A percentile compares a stretch with the other conserved stretches of the same genome.
These are phyloP conservation scores for Isoperla grammatica DNA, from an alignment of 2,888 invertebrate genomes.

Conservation along the genomic window DNA sequence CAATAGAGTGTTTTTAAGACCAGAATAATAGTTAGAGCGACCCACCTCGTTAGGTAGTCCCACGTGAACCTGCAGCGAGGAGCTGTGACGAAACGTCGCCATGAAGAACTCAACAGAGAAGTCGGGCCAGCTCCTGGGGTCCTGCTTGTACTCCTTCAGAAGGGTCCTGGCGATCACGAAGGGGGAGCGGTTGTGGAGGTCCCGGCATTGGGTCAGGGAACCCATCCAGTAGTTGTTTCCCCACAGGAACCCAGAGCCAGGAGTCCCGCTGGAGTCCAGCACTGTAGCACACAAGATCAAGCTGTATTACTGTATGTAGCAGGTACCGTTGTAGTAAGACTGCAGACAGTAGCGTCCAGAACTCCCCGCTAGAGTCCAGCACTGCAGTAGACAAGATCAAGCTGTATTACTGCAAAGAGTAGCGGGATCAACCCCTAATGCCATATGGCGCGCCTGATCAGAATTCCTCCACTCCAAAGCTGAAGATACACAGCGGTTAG, in stretches of 20 bases:
- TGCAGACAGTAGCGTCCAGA: no score
- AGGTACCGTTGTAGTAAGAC: background rate
- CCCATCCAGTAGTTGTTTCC: slow-evolving; percentile 83
- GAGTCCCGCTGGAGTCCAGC: slow-evolving; percentile 73
- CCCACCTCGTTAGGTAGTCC: slow-evolving; percentile 43
- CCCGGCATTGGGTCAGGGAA: slow-evolving; percentile 61
- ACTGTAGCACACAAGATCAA: slow-evolving; percentile 48
- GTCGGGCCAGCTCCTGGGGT: slow-evolving; percentile 38
- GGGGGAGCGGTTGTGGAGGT: slow-evolving; percentile 47
- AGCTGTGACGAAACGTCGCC: slow-evolving; percentile 44
- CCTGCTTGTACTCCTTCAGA: background rate
- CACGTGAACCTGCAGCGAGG: slow-evolving; percentile 43
- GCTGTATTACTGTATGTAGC: background rate
- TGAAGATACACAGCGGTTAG: no score
- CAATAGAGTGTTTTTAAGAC: no score
- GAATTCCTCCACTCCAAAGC: no score
- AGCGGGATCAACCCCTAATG: no score
- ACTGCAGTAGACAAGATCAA: no score
- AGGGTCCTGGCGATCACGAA: slow-evolving; percentile 12
- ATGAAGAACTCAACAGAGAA: slow-evolving; percentile 42
- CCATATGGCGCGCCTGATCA: no score
- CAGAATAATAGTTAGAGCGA: no score
- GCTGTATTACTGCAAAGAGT: no score
- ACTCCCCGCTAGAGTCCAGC: no score
- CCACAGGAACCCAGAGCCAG: slow-evolving; percentile 67